A percentile compares a stretch with the other conserved stretches of the same genome.
phyloP scores from a whole-genome alignment of 2,888 invertebrate genomes.

The Xestia xanthographa region DNA sequence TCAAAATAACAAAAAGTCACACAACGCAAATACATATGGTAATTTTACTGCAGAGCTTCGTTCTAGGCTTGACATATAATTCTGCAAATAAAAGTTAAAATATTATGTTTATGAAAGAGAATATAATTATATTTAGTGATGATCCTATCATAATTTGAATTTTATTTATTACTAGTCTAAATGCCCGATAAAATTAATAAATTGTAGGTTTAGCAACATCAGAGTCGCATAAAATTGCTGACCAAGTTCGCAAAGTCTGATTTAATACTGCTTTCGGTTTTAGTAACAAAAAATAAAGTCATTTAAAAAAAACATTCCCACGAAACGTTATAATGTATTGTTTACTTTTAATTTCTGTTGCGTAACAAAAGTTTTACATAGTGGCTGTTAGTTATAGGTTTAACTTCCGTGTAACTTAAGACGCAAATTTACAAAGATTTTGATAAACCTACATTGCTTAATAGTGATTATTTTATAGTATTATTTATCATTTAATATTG shows the following conservation, averaged over 20 bases:
- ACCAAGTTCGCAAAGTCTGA: background rate
- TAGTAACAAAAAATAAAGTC: slow-evolving; percentile 5
- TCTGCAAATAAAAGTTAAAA: slow-evolving; percentile 29
- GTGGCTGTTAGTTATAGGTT: slow-evolving; percentile 5
- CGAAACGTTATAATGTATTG: slow-evolving; percentile 34
- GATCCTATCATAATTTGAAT: background rate
- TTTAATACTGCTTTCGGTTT: slow-evolving; percentile 13
- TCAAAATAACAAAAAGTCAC: slow-evolving; percentile 41
- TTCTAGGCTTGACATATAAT: slow-evolving; percentile 15
- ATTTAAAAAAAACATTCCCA: slow-evolving; percentile 32
- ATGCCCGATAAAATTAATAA: background rate
- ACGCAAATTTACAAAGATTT: background rate
- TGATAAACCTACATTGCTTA: background rate
- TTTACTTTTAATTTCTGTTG: slow-evolving; percentile 43
- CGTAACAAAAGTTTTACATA: slow-evolving; percentile 29
- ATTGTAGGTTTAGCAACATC: background rate
- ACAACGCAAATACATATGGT: slow-evolving; percentile 43
- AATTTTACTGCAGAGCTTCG: slow-evolving; percentile 33
- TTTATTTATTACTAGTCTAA: background rate
- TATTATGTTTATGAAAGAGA: slow-evolving; percentile 1
- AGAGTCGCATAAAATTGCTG: background rate
- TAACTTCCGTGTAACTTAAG: slow-evolving; percentile 21
- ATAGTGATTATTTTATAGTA: background rate
- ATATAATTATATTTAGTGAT: background rate
- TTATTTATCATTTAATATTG: too few relatives aligned